Conservation (phyloP, 2,113 vertebrate species). For the Microcebus lehilahytsara region DNA sequence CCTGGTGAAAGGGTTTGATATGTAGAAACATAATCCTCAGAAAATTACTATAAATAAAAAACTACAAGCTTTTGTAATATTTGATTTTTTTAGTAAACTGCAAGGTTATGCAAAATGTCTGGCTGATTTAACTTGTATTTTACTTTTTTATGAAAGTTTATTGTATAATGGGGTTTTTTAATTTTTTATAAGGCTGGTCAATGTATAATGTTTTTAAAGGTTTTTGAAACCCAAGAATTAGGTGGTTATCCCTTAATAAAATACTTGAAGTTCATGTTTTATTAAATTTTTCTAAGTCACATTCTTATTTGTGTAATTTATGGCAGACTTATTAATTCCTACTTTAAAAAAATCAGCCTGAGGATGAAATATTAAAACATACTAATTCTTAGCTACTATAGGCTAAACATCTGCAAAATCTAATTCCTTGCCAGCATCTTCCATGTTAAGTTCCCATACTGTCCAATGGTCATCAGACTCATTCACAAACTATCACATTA, state of each 20-base stretch:
- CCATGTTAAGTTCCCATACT: neutral
- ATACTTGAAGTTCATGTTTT: neutral
- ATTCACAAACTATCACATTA: neutral
- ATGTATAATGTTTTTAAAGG: slow-evolving; percentile 36
- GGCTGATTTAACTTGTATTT: neutral
- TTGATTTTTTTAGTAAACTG: slow-evolving; percentile 39
- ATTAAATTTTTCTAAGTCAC: slow-evolving; percentile 29
- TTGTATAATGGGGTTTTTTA: too few relatives aligned
- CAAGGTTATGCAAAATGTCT: neutral
- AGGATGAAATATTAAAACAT: neutral
- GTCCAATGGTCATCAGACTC: neutral
- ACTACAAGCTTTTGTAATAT: neutral
- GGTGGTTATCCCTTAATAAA: neutral
- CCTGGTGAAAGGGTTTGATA: slow-evolving; percentile 4
- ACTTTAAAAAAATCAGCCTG: neutral
- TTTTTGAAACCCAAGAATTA: slow-evolving; percentile 21
- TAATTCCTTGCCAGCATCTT: neutral
- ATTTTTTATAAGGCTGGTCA: too few relatives aligned
- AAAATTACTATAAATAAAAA: slow-evolving; percentile 58
- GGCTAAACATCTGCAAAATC: neutral
- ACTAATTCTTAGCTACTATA: neutral
- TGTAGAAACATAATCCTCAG: slow-evolving; percentile 63
- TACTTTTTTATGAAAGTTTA: neutral
- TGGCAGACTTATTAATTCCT: neutral
- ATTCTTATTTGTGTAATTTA: neutral